These are phyloP conservation scores for Balaeniceps rex DNA, from an alignment of 2,113 vertebrate genomes.

Conservation along the genomic window DNA sequence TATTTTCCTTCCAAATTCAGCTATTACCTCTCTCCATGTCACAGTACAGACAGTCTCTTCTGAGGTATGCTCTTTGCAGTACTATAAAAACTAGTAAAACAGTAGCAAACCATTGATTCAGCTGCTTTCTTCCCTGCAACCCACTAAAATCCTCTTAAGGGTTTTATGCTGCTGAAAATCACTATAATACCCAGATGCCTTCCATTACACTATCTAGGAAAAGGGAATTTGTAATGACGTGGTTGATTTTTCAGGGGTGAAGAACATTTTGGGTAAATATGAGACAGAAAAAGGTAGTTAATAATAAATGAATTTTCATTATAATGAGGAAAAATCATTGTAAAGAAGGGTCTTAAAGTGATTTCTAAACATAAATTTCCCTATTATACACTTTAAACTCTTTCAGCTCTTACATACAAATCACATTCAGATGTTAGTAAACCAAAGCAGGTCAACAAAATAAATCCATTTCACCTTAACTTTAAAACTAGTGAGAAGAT, in stretches of 20 bases:
- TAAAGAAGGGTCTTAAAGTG: background rate
- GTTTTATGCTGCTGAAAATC: background rate
- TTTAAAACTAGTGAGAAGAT: background rate
- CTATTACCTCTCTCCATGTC: background rate
- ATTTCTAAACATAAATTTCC: background rate
- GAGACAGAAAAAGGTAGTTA: background rate
- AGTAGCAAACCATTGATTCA: background rate
- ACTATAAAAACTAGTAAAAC: background rate
- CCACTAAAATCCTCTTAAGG: background rate
- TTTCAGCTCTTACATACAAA: background rate
- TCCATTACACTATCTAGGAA: background rate
- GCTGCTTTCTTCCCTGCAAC: background rate
- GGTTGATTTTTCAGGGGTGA: background rate
- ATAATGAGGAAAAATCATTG: background rate
- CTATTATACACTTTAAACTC: background rate
- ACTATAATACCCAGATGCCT: background rate
- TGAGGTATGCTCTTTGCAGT: background rate
- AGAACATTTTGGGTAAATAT: background rate
- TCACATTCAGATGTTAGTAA: background rate
- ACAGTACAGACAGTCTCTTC: background rate
- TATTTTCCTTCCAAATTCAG: background rate
- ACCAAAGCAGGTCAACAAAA: background rate
- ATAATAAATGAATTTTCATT: background rate
- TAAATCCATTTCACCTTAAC: background rate
- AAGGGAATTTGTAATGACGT: background rate